A percentile compares a stretch with the other conserved stretches of the same genome.
Conservation (phyloP, 2,797 vertebrate genomes). For the Dipus sagitta region DNA sequence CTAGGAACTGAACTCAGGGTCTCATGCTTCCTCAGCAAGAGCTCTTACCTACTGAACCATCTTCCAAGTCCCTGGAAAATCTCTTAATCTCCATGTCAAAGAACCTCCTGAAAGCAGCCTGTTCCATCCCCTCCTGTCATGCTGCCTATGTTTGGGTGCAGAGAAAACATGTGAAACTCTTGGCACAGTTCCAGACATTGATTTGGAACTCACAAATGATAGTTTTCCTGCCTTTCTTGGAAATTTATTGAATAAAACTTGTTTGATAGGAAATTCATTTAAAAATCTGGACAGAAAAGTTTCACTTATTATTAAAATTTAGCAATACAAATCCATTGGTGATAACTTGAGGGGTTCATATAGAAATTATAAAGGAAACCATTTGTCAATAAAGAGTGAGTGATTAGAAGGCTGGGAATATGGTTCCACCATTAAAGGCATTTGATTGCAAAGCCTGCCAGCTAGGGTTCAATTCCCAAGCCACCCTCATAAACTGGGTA, state of each 20-base stretch:
- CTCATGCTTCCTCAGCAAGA: no score
- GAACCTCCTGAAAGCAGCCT: background rate
- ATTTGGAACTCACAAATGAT: background rate
- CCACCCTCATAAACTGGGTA: no score
- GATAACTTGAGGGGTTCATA: background rate
- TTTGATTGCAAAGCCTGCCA: no score
- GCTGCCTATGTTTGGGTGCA: background rate
- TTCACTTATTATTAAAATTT: slow-evolving; percentile 21
- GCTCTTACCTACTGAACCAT: no score
- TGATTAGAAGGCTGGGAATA: no score
- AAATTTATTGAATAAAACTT: background rate
- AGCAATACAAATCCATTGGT: background rate
- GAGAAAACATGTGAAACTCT: background rate
- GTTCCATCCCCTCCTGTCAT: background rate
- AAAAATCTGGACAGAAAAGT: background rate
- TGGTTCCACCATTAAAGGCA: no score
- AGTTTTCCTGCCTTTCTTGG: background rate
- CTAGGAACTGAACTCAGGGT: no score
- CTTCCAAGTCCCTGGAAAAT: no score
- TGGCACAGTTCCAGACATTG: background rate
- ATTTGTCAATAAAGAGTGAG: background rate
- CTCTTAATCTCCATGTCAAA: background rate
- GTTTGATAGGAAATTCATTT: background rate
- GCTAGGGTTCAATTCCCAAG: no score
- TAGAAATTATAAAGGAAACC: background rate